A percentile compares a stretch with the other conserved stretches of the same genome.
Conservation (phyloP, 2,797 vertebrate species). For the Sebastes iracundus region DNA sequence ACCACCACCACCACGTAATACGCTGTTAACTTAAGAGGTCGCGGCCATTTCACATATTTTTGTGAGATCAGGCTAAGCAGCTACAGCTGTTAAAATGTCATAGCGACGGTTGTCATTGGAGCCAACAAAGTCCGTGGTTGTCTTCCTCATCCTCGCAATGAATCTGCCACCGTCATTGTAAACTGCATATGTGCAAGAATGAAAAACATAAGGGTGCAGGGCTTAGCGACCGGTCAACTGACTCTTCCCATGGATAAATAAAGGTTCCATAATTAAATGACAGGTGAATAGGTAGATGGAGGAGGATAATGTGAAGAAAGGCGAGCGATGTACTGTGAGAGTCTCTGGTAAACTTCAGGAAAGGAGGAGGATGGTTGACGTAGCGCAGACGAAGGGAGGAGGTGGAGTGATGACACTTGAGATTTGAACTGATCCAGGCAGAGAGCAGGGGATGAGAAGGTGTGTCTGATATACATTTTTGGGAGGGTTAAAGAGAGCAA, state of each 20-base stretch:
- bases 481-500: background rate
- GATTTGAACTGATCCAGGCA: conserved; percentile 7
- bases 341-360: background rate
- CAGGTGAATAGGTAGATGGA: background rate
- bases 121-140: too few relatives aligned
- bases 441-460: background rate
- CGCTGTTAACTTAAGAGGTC: too few relatives aligned
- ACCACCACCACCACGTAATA: too few relatives aligned
- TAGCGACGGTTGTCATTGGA: too few relatives aligned
- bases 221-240: background rate
- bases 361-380: background rate
- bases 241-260: background rate
- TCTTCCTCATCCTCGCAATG: too few relatives aligned
- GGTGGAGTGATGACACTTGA: conserved; percentile 7
- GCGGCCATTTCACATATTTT: too few relatives aligned
- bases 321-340: background rate
- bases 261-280: background rate
- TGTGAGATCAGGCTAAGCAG: too few relatives aligned
- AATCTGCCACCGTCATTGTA: too few relatives aligned
- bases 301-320: background rate
- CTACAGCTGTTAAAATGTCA: too few relatives aligned
- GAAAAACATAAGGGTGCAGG: background rate
- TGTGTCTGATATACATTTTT: background rate
- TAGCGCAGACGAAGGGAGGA: background rate
- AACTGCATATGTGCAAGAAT: too few relatives aligned